These are phyloP conservation scores for Drosophila mercatorum DNA, from an alignment of 2,888 invertebrate genomes.

Conservation along the genomic window DNA sequence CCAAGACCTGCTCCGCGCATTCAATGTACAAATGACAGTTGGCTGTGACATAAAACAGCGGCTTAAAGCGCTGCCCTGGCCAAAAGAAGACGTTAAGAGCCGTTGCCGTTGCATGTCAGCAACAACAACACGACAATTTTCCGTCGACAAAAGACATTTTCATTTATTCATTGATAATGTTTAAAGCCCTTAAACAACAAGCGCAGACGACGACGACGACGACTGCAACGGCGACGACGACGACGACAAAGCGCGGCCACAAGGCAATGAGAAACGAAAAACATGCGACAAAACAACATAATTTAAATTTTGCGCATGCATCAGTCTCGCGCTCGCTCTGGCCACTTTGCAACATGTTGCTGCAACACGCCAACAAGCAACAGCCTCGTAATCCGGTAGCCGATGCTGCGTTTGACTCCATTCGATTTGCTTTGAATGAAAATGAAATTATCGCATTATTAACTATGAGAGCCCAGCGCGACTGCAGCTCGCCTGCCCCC, in stretches of 20 bases:
- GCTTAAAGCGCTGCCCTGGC: constrained; percentile 65
- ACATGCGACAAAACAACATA: constrained; percentile 83
- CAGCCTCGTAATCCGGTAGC: constrained; percentile 73
- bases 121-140: constrained; percentile 64
- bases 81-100: constrained; percentile 80
- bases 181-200: constrained; percentile 49
- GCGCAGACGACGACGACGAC: constrained; percentile 42
- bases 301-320: constrained; percentile 81
- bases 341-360: constrained; percentile 71
- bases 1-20: constrained; percentile 35
- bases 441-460: constrained; percentile 81
- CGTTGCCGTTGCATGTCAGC: constrained; percentile 61
- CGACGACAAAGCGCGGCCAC: constrained; percentile 61
- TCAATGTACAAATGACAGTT: constrained; percentile 82
- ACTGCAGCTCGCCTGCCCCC: constrained; percentile 6
- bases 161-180: constrained; percentile 82
- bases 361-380: constrained; percentile 68
- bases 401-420: constrained; percentile 41
- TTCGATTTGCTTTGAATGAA: constrained; percentile 81
- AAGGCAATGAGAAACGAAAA: constrained; percentile 61
- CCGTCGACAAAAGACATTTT: constrained; percentile 80
- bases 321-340: constrained; percentile 35
- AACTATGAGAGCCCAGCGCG: constrained; percentile 60
- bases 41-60: constrained; percentile 82
- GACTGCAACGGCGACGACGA: constrained; percentile 16